Conservation (phyloP, 2,797 vertebrate species). For the Nannoperca australis region DNA sequence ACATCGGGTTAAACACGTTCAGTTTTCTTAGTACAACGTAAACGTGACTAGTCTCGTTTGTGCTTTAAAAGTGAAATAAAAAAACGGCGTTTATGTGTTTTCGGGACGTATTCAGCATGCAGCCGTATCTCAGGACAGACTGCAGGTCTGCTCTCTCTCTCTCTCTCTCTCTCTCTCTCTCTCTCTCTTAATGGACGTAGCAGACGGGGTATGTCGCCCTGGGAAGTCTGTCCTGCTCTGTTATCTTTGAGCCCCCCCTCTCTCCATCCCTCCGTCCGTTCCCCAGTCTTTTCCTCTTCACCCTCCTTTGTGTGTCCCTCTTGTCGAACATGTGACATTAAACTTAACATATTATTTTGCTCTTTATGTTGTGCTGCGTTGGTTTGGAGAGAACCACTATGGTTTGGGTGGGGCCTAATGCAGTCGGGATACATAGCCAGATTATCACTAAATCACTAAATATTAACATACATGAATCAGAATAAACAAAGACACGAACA, state of each 20-base stretch:
- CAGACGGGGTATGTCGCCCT: constrained; percentile 68
- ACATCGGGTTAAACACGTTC: neutral
- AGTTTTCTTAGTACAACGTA: neutral
- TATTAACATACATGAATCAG: neutral
- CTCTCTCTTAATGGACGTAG: constrained; percentile 64
- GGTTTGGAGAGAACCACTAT: neutral
- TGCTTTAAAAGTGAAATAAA: neutral
- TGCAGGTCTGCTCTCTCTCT: constrained; percentile 31
- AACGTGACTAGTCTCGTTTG: neutral
- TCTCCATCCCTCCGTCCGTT: constrained; percentile 9
- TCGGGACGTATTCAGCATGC: neutral
- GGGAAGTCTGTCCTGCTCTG: constrained; percentile 68
- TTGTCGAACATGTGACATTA: too few species aligned
- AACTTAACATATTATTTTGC: neutral
- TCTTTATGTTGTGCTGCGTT: neutral
- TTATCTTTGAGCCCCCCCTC: constrained; percentile 65
- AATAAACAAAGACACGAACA: neutral
- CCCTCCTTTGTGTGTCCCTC: neutral
- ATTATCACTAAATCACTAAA: neutral
- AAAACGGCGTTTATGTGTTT: neutral
- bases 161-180: constrained; percentile 10
- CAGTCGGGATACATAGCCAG: neutral
- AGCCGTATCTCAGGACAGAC: constrained; percentile 15
- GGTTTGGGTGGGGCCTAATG: neutral
- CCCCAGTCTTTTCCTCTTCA: neutral